Conservation (phyloP, 2,113 vertebrate species). For the Percina caprodes region DNA sequence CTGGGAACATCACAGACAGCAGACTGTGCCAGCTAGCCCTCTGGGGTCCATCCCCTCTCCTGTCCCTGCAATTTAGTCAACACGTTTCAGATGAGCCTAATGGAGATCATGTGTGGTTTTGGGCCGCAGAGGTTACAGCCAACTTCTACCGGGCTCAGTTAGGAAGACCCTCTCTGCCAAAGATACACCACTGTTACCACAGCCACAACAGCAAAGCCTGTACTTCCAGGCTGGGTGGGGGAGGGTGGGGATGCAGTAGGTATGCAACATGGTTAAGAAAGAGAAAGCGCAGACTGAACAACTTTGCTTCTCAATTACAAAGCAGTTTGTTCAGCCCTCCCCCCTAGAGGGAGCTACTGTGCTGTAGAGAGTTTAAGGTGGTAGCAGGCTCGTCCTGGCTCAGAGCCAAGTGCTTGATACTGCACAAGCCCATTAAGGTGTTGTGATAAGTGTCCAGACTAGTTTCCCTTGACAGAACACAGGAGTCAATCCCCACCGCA, state of each 20-base stretch:
- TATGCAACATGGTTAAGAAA: constrained; percentile 65
- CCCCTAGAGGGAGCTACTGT: constrained; percentile 81
- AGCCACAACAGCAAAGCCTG: constrained; percentile 71
- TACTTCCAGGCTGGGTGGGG: constrained; percentile 72
- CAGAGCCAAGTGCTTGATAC: constrained; percentile 64
- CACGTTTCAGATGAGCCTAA: constrained; percentile 83
- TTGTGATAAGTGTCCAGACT: constrained; percentile 82
- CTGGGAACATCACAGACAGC: constrained; percentile 76
- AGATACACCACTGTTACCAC: constrained; percentile 76
- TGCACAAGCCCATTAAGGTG: constrained; percentile 80
- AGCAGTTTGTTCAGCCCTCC: constrained; percentile 63
- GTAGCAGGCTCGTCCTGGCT: constrained; percentile 59
- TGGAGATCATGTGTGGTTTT: constrained; percentile 82
- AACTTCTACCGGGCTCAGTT: constrained; percentile 62
- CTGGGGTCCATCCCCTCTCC: constrained; percentile 75
- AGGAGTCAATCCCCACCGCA: constrained; percentile 75
- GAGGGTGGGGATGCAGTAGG: constrained; percentile 63
- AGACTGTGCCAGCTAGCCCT: constrained; percentile 71
- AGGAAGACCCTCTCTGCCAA: constrained; percentile 74
- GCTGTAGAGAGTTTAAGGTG: constrained; percentile 46
- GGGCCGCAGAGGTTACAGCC: constrained; percentile 72
- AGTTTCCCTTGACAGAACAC: constrained; percentile 77
- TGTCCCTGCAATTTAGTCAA: constrained; percentile 80
- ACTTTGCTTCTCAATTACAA: constrained; percentile 47
- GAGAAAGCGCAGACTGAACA: constrained; percentile 64